Base-by-base conservation (phyloP, 1,140 invertebrate species). In the Reticulitermes speratus region DNA sequence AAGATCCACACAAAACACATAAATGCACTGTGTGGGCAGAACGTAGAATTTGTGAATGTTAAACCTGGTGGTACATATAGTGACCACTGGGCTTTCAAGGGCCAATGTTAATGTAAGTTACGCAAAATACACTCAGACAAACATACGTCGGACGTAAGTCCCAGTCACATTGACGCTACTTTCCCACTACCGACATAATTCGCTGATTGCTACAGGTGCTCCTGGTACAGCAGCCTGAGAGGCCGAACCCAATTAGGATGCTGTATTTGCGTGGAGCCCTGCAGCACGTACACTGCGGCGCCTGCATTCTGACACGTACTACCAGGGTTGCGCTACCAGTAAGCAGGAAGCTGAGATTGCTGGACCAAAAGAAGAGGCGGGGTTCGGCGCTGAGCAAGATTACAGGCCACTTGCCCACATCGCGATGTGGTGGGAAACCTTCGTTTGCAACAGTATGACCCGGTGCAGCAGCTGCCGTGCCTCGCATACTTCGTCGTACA, bases 331-430 rank as follows among this genome's bases (percentile, higher is more conserved):
- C 7, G 65, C 65, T 75, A 75, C 65, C 65, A n/a, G 65, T 75
- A 75, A 75, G 65, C 6, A 75, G 65, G 65, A 75, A 75, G 65
- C 65, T 75, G 65, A 75, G n/a, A 75, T 75, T 75, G 65, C 65
- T 75, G 65, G 65, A 75, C 25, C 7, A 25, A 75, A 75, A 30
- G 65, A 75, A 75, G 65, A 75, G 65, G 65, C 65, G 65, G 65
- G n/a, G 65, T 11, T 75, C 65, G 65, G 65, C 65, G 65, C n/a
- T 30, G 25, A 11, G n/a, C 65, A 12, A 75, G 65, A 75, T 75
- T 75, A 75, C 65, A 75, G 65, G 65, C n/a, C 65, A 30, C 65
- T 11, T 75, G 25, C 65, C 9, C 65, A 14, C 25, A 75, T 25
- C n/a, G 65, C 65, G n/a, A n/a, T 6, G 65, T 75, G 65, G 8